phyloP scores from a whole-genome alignment of 2,888 invertebrate genomes.

The Tyria jacobaeae region DNA sequence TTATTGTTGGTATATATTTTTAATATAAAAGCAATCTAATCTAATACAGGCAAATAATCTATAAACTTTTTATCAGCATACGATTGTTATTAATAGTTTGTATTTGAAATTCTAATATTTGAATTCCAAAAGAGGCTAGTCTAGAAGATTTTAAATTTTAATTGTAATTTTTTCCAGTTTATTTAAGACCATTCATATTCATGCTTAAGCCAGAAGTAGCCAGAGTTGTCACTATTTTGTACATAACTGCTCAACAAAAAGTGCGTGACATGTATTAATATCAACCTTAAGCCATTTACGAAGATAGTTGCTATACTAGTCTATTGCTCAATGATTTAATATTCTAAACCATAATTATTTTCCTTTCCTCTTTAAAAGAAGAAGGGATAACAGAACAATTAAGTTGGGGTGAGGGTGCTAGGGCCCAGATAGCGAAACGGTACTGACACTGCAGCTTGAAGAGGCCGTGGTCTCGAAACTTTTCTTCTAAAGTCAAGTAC shows the following conservation, averaged over 20 bases:
- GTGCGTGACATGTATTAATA: too few relatives aligned
- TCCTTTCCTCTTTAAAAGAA: too few relatives aligned
- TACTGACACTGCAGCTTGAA: too few relatives aligned
- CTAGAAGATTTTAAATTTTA: background rate
- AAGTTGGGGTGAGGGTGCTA: too few relatives aligned
- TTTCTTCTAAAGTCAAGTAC: too few relatives aligned
- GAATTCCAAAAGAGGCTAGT: background rate
- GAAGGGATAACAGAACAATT: too few relatives aligned
- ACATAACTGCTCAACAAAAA: too few relatives aligned
- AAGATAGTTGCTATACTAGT: background rate
- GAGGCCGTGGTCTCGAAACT: too few relatives aligned
- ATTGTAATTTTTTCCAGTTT: background rate
- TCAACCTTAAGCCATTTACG: too few relatives aligned
- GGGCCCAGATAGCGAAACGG: too few relatives aligned
- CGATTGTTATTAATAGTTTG: background rate
- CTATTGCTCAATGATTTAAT: background rate
- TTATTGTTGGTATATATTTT: background rate
- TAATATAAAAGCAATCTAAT: slow-evolving; percentile 15
- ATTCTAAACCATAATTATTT: too few relatives aligned
- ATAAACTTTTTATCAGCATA: too few relatives aligned
- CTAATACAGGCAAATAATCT: slow-evolving; percentile 3
- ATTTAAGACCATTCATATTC: background rate
- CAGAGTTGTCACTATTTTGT: background rate
- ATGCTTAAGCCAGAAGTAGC: background rate
- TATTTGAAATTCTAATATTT: background rate